A percentile compares a stretch with the other conserved stretches of the same genome.
phyloP scores from a whole-genome alignment of 2,113 vertebrate species.

The Nerophis ophidion region DNA sequence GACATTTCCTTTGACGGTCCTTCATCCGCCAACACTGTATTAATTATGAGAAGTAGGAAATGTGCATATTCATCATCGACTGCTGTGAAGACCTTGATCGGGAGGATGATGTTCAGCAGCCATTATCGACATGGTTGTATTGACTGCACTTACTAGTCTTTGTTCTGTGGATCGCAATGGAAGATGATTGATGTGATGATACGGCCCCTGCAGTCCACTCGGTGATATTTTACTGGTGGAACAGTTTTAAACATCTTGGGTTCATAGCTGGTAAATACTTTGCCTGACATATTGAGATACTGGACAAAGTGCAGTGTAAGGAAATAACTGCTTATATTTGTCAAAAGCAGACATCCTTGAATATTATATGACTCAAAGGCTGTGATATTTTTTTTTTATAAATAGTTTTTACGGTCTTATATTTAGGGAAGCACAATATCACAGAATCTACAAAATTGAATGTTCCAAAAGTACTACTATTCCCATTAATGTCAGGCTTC shows the following conservation, averaged over 20 bases:
- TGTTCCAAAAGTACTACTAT: neutral
- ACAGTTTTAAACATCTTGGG: conserved; percentile 40
- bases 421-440: too few species aligned
- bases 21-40: neutral
- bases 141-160: conserved; percentile 39
- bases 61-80: conserved; percentile 15
- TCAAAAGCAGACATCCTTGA: too few species aligned
- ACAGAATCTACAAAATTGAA: too few species aligned
- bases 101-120: conserved; percentile 34
- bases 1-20: neutral
- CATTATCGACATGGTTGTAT: conserved; percentile 28
- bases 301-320: too few species aligned
- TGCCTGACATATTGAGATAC: conserved; percentile 1
- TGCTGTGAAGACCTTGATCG: conserved; percentile 16
- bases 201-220: conserved; percentile 55
- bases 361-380: too few species aligned
- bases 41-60: neutral
- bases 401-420: too few species aligned
- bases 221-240: conserved; percentile 45
- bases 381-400: too few species aligned
- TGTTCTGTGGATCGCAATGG: conserved; percentile 41
- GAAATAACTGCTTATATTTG: too few species aligned
- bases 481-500: too few species aligned
- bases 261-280: conserved; percentile 24
- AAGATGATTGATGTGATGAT: conserved; percentile 50